Percentiles rank a stretch among this genome's conserved stretches.
These are phyloP conservation scores for Rhimphoctona megacephalus DNA, from an alignment of 2,888 invertebrate species.

Conservation along the genomic window DNA sequence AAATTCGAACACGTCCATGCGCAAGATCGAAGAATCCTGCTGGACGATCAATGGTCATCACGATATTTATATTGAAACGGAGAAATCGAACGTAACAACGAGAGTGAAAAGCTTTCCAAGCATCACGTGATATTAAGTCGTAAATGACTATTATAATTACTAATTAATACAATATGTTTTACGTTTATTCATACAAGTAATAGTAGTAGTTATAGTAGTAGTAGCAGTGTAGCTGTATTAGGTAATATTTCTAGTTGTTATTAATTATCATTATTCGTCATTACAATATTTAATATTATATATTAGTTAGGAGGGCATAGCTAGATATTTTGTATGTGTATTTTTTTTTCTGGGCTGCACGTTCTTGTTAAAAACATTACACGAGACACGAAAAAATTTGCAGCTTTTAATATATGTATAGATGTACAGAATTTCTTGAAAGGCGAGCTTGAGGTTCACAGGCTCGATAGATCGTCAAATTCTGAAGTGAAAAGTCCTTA, in stretches of 20 bases:
- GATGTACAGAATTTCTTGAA: constrained; percentile 1
- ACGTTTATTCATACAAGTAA: constrained; percentile 65
- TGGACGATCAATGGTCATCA: constrained; percentile 53
- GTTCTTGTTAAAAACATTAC: constrained; percentile 80
- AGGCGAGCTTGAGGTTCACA: not conserved
- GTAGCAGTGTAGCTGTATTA: constrained; percentile 59
- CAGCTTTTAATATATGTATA: constrained; percentile 74
- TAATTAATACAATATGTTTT: constrained; percentile 59
- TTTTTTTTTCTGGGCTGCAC: constrained; percentile 72
- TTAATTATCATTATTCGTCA: constrained; percentile 64
- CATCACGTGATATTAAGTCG: constrained; percentile 71
- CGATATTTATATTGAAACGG: constrained; percentile 47
- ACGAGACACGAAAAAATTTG: constrained; percentile 82
- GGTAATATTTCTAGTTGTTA: constrained; percentile 65
- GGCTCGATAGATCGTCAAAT: not conserved
- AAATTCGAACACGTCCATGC: not conserved
- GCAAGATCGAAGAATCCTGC: constrained; percentile 39
- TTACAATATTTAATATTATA: constrained; percentile 64
- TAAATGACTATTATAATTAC: constrained; percentile 70
- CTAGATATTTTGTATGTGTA: constrained; percentile 69
- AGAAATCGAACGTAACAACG: constrained; percentile 68
- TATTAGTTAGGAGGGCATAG: constrained; percentile 75
- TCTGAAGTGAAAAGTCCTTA: not conserved
- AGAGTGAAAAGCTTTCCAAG: constrained; percentile 72
- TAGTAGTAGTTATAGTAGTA: constrained; percentile 63